Conservation (phyloP, 2,113 vertebrate genomes). For the Calonectris borealis region DNA sequence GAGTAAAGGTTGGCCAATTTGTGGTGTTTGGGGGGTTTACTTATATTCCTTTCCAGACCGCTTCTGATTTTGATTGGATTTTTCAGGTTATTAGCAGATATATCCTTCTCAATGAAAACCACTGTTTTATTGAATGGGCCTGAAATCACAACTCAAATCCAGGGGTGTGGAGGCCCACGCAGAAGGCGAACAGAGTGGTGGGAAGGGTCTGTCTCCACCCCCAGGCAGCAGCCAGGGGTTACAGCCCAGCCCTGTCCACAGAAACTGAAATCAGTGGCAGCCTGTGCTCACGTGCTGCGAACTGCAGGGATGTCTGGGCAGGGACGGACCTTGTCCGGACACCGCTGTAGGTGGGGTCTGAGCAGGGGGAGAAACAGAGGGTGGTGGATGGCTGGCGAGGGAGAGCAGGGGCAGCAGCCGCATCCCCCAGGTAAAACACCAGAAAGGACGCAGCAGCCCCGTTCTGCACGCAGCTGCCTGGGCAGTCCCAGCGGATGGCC, state of each 20-base stretch:
- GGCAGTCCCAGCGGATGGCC: too few species aligned
- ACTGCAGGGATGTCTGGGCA: background rate
- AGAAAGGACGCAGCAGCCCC: background rate
- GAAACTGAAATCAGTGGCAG: rapidly evolving
- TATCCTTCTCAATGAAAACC: background rate
- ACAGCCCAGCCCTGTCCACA: background rate
- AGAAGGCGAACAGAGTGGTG: background rate
- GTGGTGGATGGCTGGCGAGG: rapidly evolving
- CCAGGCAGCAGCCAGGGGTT: background rate
- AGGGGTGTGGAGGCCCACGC: rapidly evolving
- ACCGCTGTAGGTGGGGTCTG: background rate
- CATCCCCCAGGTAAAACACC: background rate
- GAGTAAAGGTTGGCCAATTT: background rate
- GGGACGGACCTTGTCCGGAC: rapidly evolving
- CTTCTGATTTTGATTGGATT: background rate
- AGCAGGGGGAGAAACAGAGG: background rate
- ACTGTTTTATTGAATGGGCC: background rate
- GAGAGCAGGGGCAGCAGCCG: background rate
- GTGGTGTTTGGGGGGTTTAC: background rate
- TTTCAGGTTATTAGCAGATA: background rate
- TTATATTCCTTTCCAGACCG: background rate
- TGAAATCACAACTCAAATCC: background rate
- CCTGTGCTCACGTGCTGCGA: background rate
- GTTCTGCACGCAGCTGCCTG: rapidly evolving
- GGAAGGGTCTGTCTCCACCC: background rate